phyloP scores from a whole-genome alignment of 2,797 vertebrate genomes.

The Eulemur rubriventer region DNA sequence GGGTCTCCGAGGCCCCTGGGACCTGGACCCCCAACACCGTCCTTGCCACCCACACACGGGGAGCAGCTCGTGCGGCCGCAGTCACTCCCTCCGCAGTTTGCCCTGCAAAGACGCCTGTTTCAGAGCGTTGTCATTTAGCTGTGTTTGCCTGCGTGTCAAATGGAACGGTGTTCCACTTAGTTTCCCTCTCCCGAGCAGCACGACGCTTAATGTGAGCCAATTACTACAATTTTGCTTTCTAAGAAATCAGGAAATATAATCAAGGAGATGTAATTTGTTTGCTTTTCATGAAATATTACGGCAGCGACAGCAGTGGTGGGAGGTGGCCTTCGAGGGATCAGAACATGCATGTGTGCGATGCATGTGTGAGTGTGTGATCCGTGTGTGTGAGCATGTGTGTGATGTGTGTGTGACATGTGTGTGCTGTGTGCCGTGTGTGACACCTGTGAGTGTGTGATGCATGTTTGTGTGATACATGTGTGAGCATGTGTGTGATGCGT shows the following conservation, averaged over 20 bases:
- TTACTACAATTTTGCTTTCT: slow-evolving; percentile 73
- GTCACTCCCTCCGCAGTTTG: background rate
- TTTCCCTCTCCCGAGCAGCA: slow-evolving; percentile 52
- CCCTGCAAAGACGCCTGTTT: background rate
- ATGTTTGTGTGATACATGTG: background rate
- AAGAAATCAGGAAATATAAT: slow-evolving; percentile 76
- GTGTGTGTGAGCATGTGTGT: too few species aligned
- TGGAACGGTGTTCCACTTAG: slow-evolving; percentile 48
- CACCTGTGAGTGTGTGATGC: too few species aligned
- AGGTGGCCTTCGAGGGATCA: background rate
- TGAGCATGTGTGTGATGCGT: accelerated
- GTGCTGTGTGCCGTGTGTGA: background rate
- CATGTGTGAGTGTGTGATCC: background rate
- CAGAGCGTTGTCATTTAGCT: slow-evolving; percentile 5
- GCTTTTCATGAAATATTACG: slow-evolving; percentile 51
- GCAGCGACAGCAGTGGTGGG: background rate
- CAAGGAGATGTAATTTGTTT: slow-evolving; percentile 55
- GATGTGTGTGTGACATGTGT: too few species aligned
- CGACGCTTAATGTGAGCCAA: slow-evolving; percentile 72
- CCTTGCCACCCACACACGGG: accelerated
- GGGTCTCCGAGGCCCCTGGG: accelerated
- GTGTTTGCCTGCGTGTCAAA: slow-evolving; percentile 64
- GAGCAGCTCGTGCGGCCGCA: accelerated
- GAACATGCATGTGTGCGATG: accelerated
- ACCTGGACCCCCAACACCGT: accelerated